These are phyloP conservation scores for Philypnodon macrostomus DNA, from an alignment of 2,797 vertebrate species.

Conservation along the genomic window DNA sequence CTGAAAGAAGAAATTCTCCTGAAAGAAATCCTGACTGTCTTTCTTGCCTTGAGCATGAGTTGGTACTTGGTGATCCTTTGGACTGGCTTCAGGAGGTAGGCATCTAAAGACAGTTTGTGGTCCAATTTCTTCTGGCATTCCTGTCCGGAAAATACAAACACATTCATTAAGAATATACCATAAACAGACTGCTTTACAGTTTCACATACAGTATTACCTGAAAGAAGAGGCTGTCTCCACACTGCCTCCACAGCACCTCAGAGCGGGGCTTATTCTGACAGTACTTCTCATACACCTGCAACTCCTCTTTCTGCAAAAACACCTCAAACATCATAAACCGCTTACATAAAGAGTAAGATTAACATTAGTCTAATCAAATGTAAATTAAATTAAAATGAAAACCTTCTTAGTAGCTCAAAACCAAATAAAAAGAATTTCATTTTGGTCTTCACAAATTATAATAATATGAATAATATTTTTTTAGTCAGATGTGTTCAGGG, in stretches of 20 bases:
- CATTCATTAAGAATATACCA: not conserved
- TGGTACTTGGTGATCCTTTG: slow-evolving; percentile 95
- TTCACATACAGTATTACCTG: slow-evolving; percentile 85
- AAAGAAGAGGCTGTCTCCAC: slow-evolving; percentile 91
- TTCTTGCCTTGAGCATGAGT: slow-evolving; percentile 84
- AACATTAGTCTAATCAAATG: too few relatives aligned
- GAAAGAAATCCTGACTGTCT: too few relatives aligned
- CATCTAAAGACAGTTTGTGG: slow-evolving; percentile 91
- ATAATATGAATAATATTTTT: too few relatives aligned
- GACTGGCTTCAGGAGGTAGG: slow-evolving; percentile 91
- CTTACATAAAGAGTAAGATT: too few relatives aligned
- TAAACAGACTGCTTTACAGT: too few relatives aligned
- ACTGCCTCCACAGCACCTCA: slow-evolving; percentile 91
- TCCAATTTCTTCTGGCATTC: slow-evolving; percentile 94
- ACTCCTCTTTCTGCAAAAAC: slow-evolving; percentile 87
- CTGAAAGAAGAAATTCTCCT: too few relatives aligned
- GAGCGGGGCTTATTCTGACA: slow-evolving; percentile 94
- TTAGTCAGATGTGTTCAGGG: too few relatives aligned
- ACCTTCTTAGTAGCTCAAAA: too few relatives aligned
- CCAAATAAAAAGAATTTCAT: too few relatives aligned
- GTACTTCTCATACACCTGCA: slow-evolving; percentile 96
- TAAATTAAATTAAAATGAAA: too few relatives aligned
- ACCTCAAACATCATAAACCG: slow-evolving; percentile 20
- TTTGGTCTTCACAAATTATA: too few relatives aligned
- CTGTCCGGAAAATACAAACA: slow-evolving; percentile 58